phyloP scores from a whole-genome alignment of 2,113 vertebrate genomes.

The Chlorodrepanis virens region DNA sequence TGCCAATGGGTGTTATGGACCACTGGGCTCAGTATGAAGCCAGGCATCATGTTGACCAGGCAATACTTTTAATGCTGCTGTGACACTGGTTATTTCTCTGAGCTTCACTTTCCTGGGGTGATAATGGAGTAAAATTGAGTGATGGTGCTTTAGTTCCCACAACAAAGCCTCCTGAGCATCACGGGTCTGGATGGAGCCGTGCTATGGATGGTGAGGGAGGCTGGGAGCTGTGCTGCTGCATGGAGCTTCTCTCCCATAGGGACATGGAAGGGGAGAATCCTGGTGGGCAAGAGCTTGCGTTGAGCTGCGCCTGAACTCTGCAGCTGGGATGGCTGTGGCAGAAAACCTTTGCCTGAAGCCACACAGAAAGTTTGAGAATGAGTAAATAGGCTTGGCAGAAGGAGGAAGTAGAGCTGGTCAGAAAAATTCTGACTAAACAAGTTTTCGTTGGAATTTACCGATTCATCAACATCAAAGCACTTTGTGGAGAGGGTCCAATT shows the following conservation, averaged over 20 bases:
- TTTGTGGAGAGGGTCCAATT: conserved; percentile 59
- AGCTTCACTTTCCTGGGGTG: neutral
- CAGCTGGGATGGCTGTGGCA: neutral
- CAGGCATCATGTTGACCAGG: neutral
- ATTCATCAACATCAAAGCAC: conserved; percentile 63
- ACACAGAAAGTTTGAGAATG: neutral
- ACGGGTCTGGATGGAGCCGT: neutral
- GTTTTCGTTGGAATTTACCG: conserved; percentile 53
- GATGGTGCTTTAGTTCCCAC: neutral
- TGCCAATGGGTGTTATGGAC: neutral
- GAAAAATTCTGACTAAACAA: conserved; percentile 67
- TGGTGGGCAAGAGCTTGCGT: fast-evolving
- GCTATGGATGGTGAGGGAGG: neutral
- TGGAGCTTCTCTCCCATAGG: neutral
- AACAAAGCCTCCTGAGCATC: neutral
- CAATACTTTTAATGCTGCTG: neutral
- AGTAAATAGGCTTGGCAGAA: conserved; percentile 25
- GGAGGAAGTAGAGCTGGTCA: conserved; percentile 47
- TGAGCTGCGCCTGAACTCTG: neutral
- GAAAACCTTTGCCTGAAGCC: conserved; percentile 10
- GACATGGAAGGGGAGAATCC: neutral
- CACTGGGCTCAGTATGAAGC: neutral
- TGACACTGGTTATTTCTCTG: neutral
- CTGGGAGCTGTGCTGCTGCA: neutral
- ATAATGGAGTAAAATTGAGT: neutral